Base-by-base conservation (phyloP, 2,888 invertebrate species). In the Bhutanitis thaidina region DNA sequence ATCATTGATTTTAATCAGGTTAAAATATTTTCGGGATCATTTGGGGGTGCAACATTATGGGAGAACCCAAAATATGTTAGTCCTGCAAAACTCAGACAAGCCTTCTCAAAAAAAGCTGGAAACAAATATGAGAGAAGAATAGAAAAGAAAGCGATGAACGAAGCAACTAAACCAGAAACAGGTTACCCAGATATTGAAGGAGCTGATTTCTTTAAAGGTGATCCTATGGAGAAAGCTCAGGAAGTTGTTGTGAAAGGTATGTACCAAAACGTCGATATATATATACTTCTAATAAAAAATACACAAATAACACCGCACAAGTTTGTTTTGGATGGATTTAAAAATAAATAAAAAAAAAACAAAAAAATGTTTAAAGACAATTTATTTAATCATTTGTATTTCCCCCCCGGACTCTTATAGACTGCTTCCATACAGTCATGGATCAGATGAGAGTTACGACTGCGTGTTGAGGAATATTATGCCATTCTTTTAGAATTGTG, bases 11-110 rank as follows among this genome's bases (percentile, higher is more conserved):
- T 92, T 93, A 67, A 13, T 14, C 90, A 95, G 78, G 96, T 99
- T 0, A 96, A 97, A 88, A 95, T 99, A 71, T 99, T 99, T 89
- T 94, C 94, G 49, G 96, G 96, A 4, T 98, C 98, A 68, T 99
- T 99, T 88, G 94, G 96, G 53, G 99, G 98, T 3, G 91, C 93
- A 53, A 93, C 97, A 15, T 83, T 99, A 48, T 99, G 98, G 96
- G 96, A 97, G 72, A 99, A 99, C 90, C 92, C 96, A 0, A 88
- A 93, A 63, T 99, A 97, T 81, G 90, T 97, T 0, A 96, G 97
- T 56, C 99, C 99, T 12, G 94, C 97, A 43, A 94, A 93, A 91
- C 92, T 94, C 65, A 92, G 97, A 15, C 93, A 94, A 71, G 90
- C 93, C 43, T 69, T 94, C 45, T 92, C 91, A 39, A 92, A 92